Conservation (phyloP, 2,797 vertebrate species). For the Cygnus olor region DNA sequence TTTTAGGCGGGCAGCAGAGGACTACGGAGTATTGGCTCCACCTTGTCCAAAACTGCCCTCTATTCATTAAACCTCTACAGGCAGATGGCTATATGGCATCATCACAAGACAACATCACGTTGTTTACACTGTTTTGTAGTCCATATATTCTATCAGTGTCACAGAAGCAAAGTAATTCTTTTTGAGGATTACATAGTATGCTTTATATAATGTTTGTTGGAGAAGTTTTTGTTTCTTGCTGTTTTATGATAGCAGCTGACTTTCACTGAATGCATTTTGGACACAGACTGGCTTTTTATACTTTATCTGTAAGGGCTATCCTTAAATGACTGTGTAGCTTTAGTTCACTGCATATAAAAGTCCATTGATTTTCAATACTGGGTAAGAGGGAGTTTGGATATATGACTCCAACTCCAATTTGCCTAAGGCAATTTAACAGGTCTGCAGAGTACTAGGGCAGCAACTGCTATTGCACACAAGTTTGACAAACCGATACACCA, state of each 20-base stretch:
- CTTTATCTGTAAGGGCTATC: neutral
- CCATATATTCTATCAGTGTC: neutral
- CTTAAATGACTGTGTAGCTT: neutral
- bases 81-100: neutral
- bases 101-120: neutral
- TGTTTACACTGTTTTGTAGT: neutral
- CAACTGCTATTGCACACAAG: neutral
- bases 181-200: neutral
- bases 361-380: neutral
- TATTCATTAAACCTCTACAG: neutral
- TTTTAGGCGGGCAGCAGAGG: neutral
- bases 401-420: neutral
- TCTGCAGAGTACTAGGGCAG: neutral
- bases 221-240: neutral
- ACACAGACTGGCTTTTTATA: neutral
- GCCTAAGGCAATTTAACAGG: neutral
- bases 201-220: neutral
- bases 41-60: neutral
- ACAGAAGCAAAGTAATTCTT: neutral
- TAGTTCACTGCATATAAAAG: neutral
- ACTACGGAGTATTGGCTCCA: neutral
- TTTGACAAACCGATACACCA: neutral
- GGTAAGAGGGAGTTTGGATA: neutral
- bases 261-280: neutral
- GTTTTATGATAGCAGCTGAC: neutral